Conservation (phyloP, 2,113 vertebrate genomes). For the Aptenodytes patagonicus region DNA sequence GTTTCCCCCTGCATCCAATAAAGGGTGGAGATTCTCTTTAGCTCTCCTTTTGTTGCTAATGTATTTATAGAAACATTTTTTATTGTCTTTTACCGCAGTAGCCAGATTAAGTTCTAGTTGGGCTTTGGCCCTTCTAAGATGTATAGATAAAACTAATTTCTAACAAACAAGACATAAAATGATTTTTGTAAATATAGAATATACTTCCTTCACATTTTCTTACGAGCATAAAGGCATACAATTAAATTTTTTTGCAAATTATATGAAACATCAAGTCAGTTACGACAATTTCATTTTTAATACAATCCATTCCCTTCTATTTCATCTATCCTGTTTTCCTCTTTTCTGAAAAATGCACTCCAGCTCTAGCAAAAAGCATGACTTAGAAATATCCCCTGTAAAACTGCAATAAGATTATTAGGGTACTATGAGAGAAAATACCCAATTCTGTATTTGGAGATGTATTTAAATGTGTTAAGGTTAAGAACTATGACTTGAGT, state of each 20-base stretch:
- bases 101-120: neutral
- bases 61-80: neutral
- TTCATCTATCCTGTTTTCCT: neutral
- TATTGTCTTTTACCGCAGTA: neutral
- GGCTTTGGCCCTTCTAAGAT: neutral
- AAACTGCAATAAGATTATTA: neutral
- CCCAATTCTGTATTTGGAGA: neutral
- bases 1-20: neutral
- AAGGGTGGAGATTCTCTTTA: neutral
- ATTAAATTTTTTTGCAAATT: neutral
- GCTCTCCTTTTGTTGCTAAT: neutral
- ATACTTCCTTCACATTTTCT: neutral
- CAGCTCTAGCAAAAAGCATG: neutral
- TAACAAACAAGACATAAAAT: neutral
- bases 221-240: neutral
- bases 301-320: neutral
- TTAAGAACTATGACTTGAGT: neutral
- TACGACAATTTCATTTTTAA: neutral
- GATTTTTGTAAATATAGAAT: neutral
- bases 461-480: neutral
- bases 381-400: neutral
- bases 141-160: neutral
- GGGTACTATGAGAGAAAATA: neutral
- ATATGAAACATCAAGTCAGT: neutral
- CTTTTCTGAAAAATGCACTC: neutral